These are phyloP conservation scores for Aphidoletes aphidimyza DNA, from an alignment of 2,888 invertebrate genomes.

Conservation along the genomic window DNA sequence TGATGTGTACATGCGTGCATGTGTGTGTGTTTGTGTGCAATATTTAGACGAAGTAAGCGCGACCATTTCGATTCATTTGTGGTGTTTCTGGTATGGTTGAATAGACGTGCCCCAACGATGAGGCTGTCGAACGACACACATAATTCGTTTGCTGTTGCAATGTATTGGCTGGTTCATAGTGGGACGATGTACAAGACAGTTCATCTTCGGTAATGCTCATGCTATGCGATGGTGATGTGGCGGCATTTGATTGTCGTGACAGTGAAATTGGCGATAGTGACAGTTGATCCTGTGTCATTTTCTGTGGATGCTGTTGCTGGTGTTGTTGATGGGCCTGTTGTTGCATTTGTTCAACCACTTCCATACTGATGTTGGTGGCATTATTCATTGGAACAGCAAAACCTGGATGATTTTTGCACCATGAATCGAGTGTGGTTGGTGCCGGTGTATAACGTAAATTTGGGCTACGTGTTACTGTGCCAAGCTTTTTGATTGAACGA, in stretches of 20 bases:
- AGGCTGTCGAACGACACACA: constrained; percentile 57
- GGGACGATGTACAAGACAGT: constrained; percentile 57
- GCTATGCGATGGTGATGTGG: constrained; percentile 56
- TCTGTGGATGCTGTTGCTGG: constrained; percentile 44
- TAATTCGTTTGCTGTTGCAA: constrained; percentile 55
- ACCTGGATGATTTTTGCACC: constrained; percentile 73
- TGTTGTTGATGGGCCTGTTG: constrained; percentile 32
- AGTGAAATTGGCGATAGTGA: constrained; percentile 46
- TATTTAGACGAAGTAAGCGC: constrained; percentile 57
- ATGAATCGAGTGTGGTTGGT: constrained; percentile 77
- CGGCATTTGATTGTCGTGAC: constrained; percentile 35
- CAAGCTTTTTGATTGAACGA: constrained; percentile 56
- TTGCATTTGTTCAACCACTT: constrained; percentile 51
- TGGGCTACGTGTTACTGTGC: constrained; percentile 60
- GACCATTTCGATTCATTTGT: constrained; percentile 56
- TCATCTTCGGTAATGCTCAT: constrained; percentile 57
- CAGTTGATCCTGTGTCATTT: constrained; percentile 4
- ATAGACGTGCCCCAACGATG: constrained; percentile 57
- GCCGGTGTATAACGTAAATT: constrained; percentile 76
- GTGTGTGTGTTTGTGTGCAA: background rate
- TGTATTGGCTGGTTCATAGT: constrained; percentile 56
- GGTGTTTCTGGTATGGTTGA: constrained; percentile 58
- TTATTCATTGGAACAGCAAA: constrained; percentile 55
- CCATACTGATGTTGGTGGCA: constrained; percentile 11
- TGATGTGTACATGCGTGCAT: background rate